Base-by-base conservation (phyloP, 2,113 vertebrate species). In the Indri indri region DNA sequence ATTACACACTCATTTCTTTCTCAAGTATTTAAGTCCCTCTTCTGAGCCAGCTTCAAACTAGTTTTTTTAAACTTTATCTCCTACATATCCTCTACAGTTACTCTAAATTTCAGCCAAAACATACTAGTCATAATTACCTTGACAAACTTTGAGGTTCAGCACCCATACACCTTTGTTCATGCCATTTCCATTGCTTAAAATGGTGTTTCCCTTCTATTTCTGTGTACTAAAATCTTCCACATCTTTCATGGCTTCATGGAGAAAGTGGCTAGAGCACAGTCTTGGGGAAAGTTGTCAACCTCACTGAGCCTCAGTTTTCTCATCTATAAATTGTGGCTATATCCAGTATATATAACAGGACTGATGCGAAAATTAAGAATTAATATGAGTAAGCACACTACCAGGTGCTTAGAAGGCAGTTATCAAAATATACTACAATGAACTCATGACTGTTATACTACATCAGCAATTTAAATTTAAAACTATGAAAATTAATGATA, bases 91-190 rank as follows among this genome's bases (percentile, higher is more conserved):
- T 85, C 50, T 59, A 96, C 2, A n/a, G 27, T 95, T 91, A 90
- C n/a, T 68, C 42, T 97, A 89, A 86, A 90, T 92, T 87, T 94
- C 63, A 94, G 74, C 40, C 80, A 95, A 88, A 97, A 92, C 18
- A 68, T 68, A 95, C 68, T 54, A 95, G 66, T 88, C 73, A 83
- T 87, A 95, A 92, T 73, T 90, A 77, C 25, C 23, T 82, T 96
- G 82, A 79, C 90, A 95, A 88, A 93, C 52, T 71, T 82, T 63
- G 65, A 88, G 81, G 14, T 94, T 84, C 52, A 92, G 70, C 25
- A 93, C 42, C 96, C 50, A 65, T 16, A 70, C 18, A 4, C 70
- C 27, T 95, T 94, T 92, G 57, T 80, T 86, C 13, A n/a, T 52
- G 40, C 40, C 88, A 92, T 83, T 79, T 87, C 47, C 30, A 9